These are phyloP conservation scores for Tenualosa ilisha DNA, from an alignment of 2,797 vertebrate genomes.

Conservation along the genomic window DNA sequence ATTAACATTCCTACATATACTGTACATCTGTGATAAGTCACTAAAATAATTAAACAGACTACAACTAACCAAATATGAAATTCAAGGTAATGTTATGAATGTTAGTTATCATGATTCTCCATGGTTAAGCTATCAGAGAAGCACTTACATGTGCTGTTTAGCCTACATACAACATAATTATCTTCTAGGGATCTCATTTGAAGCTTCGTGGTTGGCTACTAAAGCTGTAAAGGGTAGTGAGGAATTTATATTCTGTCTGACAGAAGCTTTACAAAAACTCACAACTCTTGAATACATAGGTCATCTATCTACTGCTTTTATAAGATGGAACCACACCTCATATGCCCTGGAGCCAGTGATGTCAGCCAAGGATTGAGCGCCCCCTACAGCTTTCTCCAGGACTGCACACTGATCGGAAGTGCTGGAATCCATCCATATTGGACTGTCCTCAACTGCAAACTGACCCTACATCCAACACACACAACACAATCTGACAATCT, in stretches of 20 bases:
- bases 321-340: constrained; percentile 75
- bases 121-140: neutral
- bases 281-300: too few species aligned
- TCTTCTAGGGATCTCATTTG: neutral
- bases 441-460: constrained; percentile 80
- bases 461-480: constrained; percentile 66
- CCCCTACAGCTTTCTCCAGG: constrained; percentile 81
- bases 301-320: neutral
- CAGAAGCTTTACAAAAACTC: neutral
- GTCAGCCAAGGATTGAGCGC: constrained; percentile 78
- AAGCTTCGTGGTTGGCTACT: neutral
- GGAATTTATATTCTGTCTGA: neutral
- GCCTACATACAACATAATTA: neutral
- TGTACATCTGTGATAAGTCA: neutral
- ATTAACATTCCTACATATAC: neutral
- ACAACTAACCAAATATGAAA: neutral
- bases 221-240: neutral
- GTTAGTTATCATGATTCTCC: neutral
- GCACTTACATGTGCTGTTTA: neutral
- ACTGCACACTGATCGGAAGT: constrained; percentile 76
- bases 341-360: constrained; percentile 92
- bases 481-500: neutral
- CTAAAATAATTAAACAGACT: neutral
- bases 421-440: constrained; percentile 96
- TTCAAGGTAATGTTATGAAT: neutral